Evolutionary conservation across 2,113 vertebrate genomes (phyloP).

Genomic region (Grammomys surdaster): DNA sequence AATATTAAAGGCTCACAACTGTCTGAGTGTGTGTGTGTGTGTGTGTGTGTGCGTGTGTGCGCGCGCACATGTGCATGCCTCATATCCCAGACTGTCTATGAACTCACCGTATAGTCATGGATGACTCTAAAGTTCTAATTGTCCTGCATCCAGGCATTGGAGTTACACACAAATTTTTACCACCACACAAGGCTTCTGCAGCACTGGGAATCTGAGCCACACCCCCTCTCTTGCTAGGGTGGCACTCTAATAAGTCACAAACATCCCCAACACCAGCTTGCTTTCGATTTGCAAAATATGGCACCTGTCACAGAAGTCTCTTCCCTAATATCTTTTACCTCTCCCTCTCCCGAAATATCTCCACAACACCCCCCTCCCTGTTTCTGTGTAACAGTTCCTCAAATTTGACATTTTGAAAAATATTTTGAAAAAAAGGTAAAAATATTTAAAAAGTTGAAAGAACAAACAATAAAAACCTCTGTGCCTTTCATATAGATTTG

Average conservation of each 20-base stretch:
- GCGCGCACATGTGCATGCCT: too few species aligned
- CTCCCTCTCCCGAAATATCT: fast-evolving
- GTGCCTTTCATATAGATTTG: neutral
- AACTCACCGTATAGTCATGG: neutral
- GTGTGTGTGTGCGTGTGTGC: neutral
- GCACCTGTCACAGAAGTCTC: neutral
- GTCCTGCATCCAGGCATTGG: neutral
- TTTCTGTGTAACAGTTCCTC: neutral
- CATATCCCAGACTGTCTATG: neutral
- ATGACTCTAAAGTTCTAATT: neutral
- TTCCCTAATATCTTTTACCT: neutral
- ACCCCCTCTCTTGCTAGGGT: neutral
- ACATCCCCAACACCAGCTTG: neutral
- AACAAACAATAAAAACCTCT: neutral
- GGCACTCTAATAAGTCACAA: neutral
- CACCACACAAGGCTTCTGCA: neutral
- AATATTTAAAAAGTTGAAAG: neutral
- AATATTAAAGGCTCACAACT: neutral
- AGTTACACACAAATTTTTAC: neutral
- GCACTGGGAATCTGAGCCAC: too few species aligned
- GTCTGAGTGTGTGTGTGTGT: neutral
- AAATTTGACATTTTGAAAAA: neutral
- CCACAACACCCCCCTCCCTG: neutral
- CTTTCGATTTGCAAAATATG: neutral
- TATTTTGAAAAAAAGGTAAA: slow-evolving; percentile 25